Evolutionary conservation across 2,797 vertebrate species (phyloP), one percentile per base, ranked within the genome.

Genomic region (Otolemur crassicaudatus): DNA sequence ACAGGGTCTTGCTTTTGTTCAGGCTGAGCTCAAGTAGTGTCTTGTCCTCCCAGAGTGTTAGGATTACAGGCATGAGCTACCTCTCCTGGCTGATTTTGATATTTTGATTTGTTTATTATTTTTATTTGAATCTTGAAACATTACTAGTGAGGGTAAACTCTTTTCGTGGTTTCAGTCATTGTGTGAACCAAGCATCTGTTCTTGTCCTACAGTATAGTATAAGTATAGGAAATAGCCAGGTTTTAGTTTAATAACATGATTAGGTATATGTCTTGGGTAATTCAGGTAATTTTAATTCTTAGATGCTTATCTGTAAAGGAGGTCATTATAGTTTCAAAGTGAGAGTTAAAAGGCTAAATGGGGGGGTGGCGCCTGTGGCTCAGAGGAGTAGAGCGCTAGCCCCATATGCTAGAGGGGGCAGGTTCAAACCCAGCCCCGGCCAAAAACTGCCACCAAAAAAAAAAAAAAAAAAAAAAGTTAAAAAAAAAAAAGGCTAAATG

Each of bases 61-160:
- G 46, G 10, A 49, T 49, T 49, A 49, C 8, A 49, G 46, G 46
- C 10, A 49, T 14, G 49, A 49, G 49, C 49, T 49, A 49, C 49
- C 49, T 49, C 49, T 4, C 12, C 49, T 14, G 49, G 49, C 13
- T 49, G 49, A 84, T 94, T 81, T 94, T 81, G 70, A 5, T 53
- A 69, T 86, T 92, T 93, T 76, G 79, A 46, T 86, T 91, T 79
- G 14, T 94, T 77, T 86, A 43, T 67, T 93, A 43, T 75, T 92
- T 65, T 87, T 72, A 56, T 61, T 76, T 82, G 75, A 72, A 72
- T 87, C 90, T 95, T 82, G 25, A 82, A 77, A 92, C 94, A 69
- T 63, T 56, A 53, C 67, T 79, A 40, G 12, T 43, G 58, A 80
- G 25, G 27, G 82, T 49, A 2, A 76, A 87, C 17, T 92, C 53